Conservation (phyloP, 2,113 vertebrate species). For the Cynopterus brachyotis region DNA sequence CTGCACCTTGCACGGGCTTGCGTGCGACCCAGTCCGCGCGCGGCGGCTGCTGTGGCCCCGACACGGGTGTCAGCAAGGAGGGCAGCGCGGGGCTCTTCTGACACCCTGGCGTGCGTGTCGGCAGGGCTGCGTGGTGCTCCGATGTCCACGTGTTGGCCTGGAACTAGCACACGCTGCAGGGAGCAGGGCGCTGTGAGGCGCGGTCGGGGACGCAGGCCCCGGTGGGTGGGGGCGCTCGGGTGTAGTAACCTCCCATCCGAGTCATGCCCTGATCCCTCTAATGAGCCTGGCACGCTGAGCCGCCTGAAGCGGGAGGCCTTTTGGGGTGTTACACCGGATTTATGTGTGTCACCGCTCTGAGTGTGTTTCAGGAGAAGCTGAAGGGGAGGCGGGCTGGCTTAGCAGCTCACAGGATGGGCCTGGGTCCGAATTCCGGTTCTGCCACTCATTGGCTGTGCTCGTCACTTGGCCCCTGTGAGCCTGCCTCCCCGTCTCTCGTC, state of each 20-base stretch:
- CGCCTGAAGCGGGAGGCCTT: not conserved
- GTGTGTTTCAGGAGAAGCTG: not conserved
- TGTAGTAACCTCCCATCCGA: not conserved
- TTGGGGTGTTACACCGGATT: not conserved
- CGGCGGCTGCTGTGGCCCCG: not conserved
- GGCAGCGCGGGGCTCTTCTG: too few relatives aligned
- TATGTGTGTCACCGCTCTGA: not conserved
- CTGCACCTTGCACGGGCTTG: slow-evolving; percentile 34
- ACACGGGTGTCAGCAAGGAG: not conserved
- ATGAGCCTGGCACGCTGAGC: not conserved
- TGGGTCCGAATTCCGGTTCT: not conserved
- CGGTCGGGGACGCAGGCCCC: not conserved
- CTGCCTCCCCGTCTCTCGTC: not conserved
- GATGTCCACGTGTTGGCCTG: not conserved
- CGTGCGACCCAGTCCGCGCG: not conserved
- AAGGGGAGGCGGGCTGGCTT: not conserved
- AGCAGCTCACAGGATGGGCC: not conserved
- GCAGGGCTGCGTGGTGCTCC: not conserved
- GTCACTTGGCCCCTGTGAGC: not conserved
- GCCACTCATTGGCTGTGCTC: not conserved
- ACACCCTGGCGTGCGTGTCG: not conserved
- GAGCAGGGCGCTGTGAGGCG: fast-evolving
- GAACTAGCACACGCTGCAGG: not conserved
- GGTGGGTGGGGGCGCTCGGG: not conserved
- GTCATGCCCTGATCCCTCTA: not conserved